These are phyloP conservation scores for Synanthedon andrenaeformis DNA, from an alignment of 2,888 invertebrate genomes.

Conservation along the genomic window DNA sequence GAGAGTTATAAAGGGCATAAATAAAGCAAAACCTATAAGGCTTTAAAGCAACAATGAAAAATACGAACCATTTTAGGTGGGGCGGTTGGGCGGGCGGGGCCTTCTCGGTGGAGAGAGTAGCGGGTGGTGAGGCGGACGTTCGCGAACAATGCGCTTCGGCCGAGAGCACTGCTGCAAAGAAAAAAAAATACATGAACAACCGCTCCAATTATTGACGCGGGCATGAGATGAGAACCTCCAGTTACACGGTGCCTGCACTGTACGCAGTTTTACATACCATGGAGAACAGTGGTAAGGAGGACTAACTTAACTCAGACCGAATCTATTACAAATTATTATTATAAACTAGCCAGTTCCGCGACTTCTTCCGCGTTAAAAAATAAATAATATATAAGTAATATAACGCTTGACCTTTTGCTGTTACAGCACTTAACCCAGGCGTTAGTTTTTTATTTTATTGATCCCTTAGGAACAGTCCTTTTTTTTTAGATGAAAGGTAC, in stretches of 20 bases:
- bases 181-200: slow-evolving; percentile 62
- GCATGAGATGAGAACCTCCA: slow-evolving; percentile 44
- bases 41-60: slow-evolving; percentile 69
- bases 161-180: slow-evolving; percentile 56
- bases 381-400: too few species aligned
- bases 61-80: slow-evolving; percentile 66
- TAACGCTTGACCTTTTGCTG: too few species aligned
- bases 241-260: slow-evolving; percentile 17
- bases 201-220: slow-evolving; percentile 67
- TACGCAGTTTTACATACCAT: not conserved
- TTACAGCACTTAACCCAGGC: too few species aligned
- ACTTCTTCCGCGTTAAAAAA: too few species aligned
- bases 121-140: slow-evolving; percentile 27
- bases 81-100: slow-evolving; percentile 21
- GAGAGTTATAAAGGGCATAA: slow-evolving; percentile 62
- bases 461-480: too few species aligned
- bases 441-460: too few species aligned
- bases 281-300: too few species aligned
- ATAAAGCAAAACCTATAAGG: slow-evolving; percentile 69
- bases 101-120: slow-evolving; percentile 15
- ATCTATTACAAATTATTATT: too few species aligned
- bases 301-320: too few species aligned
- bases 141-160: slow-evolving; percentile 55
- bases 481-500: too few species aligned
- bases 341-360: too few species aligned